Evolutionary conservation across 2,797 vertebrate genomes (phyloP).

Genomic region (Ambastaia sidthimunki): DNA sequence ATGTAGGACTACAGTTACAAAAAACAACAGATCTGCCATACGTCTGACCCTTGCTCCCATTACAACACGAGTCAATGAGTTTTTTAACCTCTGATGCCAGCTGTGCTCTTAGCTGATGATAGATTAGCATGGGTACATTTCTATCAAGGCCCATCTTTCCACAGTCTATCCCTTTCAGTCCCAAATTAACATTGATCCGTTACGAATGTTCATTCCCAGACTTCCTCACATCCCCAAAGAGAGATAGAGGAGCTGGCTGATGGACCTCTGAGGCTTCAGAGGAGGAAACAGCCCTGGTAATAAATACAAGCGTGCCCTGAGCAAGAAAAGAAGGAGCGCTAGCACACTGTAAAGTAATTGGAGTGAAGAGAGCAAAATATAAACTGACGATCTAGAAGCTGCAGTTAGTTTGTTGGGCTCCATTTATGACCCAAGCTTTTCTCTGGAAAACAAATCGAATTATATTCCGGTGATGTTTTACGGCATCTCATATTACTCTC

Average conservation of each 20-base stretch:
- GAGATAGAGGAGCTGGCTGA: conserved; percentile 30
- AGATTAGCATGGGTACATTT: conserved; percentile 56
- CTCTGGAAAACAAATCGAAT: conserved; percentile 39
- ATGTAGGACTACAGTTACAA: conserved; percentile 10
- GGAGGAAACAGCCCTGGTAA: conserved; percentile 45
- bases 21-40: conserved; percentile 8
- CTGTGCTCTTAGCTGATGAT: conserved; percentile 48
- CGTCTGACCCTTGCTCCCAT: conserved; percentile 13
- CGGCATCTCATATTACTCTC: conserved; percentile 20
- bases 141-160: conserved; percentile 46
- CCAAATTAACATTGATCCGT: conserved; percentile 50
- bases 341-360: conserved; percentile 19
- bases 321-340: conserved; percentile 5
- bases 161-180: conserved; percentile 30
- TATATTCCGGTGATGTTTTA: conserved; percentile 8
- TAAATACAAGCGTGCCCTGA: conserved; percentile 16
- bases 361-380: conserved; percentile 37
- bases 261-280: conserved; percentile 25
- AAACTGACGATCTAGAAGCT: conserved; percentile 32
- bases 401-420: conserved; percentile 22
- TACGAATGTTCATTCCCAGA: conserved; percentile 43
- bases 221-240: conserved; percentile 29
- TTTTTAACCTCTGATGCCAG: conserved; percentile 55
- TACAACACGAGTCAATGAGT: conserved; percentile 36
- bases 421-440: conserved; percentile 4